Conservation (phyloP, 2,888 invertebrate species). For the Molorchus minor region DNA sequence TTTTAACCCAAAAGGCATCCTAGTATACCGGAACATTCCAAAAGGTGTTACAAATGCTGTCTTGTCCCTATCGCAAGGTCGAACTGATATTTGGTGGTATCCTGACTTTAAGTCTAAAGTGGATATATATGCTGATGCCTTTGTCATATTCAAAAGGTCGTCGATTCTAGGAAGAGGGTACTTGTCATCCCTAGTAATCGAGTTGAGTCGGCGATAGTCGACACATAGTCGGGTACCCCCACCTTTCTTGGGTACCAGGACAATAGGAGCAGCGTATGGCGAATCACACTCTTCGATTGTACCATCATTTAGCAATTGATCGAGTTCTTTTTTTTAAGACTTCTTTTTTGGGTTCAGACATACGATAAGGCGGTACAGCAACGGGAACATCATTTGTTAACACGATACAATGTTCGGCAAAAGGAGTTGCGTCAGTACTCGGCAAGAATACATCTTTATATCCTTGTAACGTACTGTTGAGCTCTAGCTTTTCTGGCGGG, state of each 20-base stretch:
- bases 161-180: conserved; percentile 44
- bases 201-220: conserved; percentile 35
- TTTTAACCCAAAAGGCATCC: neutral
- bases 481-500: neutral
- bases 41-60: neutral
- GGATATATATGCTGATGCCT: neutral
- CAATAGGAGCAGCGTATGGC: conserved; percentile 53
- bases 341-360: conserved; percentile 45
- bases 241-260: conserved; percentile 46
- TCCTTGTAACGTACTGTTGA: neutral
- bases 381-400: conserved; percentile 41
- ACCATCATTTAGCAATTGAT: conserved; percentile 47
- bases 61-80: neutral
- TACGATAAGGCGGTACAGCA: conserved; percentile 50
- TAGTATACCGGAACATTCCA: too few relatives aligned
- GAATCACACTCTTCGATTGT: conserved; percentile 57
- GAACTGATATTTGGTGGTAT: neutral
- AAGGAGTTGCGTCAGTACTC: conserved; percentile 41
- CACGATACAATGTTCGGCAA: conserved; percentile 30
- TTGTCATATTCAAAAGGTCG: conserved; percentile 29
- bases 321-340: conserved; percentile 44
- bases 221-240: conserved; percentile 29
- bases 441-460: conserved; percentile 4
- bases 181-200: conserved; percentile 33
- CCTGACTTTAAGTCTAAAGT: neutral